Base-by-base conservation (phyloP, 2,888 invertebrate genomes). In the Drosophila kambysellisi region DNA sequence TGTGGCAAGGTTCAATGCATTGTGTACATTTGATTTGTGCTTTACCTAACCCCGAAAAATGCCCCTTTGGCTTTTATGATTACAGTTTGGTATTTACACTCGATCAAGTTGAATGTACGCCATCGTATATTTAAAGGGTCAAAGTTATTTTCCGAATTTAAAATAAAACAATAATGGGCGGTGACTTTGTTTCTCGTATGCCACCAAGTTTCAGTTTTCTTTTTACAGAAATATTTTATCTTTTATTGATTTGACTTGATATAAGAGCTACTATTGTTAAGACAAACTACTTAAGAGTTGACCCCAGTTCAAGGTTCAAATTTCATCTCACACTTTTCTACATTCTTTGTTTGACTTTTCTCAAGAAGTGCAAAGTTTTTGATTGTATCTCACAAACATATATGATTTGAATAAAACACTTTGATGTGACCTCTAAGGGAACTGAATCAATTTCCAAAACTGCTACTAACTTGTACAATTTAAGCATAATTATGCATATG, bases 1-100 rank as follows among this genome's bases (percentile, higher is more conserved):
- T 17, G 29, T 12, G n/a, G 17, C 60, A 65, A 70, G 72, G 84
- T 90, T 90, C 87, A 88, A 80, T 73, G 89, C 32, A 71, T 89
- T 85, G 72, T 76, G 73, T 51, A 59, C 52, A 54, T 67, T 79
- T 74, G 74, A 79, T 85, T 74, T 84, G 68, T 70, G 51, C n/a
- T 30, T 29, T 39, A n/a, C 46, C 52, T 41, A n/a, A n/a, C 46
- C 37, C 46, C 41, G 37, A 8, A 9, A 35, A n/a, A 20, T 30
- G 11, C 37, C 20, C 12, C 20, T 41, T 4, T 29, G 48, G 61
- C 54, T 58, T 58, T 50, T 69, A 70, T 75, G 62, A 67, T 71
- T 76, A 53, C 65, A 52, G 50, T 56, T 72, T 67, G 56, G 59
- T 70, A 75, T 64, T 52, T 20, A 43, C 57, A 37, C 61, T 62